Evolutionary conservation across 92 coral and sea anemone genomes (phyloP), one percentile per base, ranked within the genome.

Genomic region (Isaurus tuberculatus): DNA sequence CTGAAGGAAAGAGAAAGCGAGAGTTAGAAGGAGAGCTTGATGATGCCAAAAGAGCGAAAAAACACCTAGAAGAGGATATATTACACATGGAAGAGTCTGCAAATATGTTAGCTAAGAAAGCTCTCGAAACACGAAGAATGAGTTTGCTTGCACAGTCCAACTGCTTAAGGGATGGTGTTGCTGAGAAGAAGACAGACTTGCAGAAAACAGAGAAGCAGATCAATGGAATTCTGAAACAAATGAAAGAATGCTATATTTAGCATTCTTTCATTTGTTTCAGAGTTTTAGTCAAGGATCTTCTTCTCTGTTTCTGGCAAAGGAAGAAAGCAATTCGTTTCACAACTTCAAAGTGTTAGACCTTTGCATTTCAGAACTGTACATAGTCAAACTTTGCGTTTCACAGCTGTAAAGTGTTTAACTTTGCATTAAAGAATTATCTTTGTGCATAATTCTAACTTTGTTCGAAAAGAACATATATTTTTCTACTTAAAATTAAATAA

Each of bases 111-210:
- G 84, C 84, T 14, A 66, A 79, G 26, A 71, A 48, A 48, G 85
- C 85, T 81, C 63, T 65, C 70, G 85, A 80, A 63, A 80, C 75
- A 64, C 67, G 85, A 42, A 80, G 65, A 43, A 36, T 67, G 53
- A 67, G 75, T 66, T 63, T 81, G 23, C 70, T 81, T 81, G 78
- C 85, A 63, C 64, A 81, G 42, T 81, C 85, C 0, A 81, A 81
- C 75, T 65, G 85, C 72, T n/a, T 81, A 55, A 44, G 72, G 28
- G 60, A 72, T 80, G 60, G 85, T 30, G 75, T 51, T 15, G 85
- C 42, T 61, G 65, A 30, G 73, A 80, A 80, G 70, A 80, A 64
- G 85, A 72, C n/a, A 61, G 85, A 80, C 60, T 57, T 80, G 65
- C 73, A 69, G 28, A 17, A 69, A n/a, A 80, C 85, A 58, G 75